These are phyloP conservation scores for Mormyrops attenuatus DNA, from an alignment of 2,797 vertebrate genomes.

Conservation along the genomic window DNA sequence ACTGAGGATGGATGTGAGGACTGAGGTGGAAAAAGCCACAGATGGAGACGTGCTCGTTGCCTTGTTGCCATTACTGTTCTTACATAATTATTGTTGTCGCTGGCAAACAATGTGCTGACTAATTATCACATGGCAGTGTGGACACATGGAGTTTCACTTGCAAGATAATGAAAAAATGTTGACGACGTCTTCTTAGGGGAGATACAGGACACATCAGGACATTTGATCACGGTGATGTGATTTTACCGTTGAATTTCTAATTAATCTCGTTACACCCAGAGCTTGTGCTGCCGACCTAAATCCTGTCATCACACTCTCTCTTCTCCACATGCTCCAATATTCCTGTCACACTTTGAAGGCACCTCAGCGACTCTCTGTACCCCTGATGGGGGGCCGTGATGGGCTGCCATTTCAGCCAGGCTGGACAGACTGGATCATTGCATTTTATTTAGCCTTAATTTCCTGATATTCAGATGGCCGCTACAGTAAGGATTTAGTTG, in stretches of 20 bases:
- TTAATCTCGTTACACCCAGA: not conserved
- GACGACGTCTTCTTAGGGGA: not conserved
- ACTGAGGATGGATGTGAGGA: not conserved
- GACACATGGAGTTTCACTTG: not conserved
- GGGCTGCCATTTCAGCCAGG: not conserved
- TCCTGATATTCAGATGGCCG: not conserved
- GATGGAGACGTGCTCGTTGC: constrained; percentile 12
- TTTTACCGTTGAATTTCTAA: not conserved
- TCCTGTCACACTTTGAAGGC: not conserved
- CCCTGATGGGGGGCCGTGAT: not conserved
- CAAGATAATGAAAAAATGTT: not conserved
- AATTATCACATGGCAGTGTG: not conserved
- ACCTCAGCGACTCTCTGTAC: not conserved
- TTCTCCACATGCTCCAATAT: not conserved
- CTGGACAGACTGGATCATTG: not conserved
- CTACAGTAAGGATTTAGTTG: not conserved
- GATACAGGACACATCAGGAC: not conserved
- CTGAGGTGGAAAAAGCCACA: not conserved
- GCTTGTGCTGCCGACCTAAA: not conserved
- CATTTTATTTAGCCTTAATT: not conserved
- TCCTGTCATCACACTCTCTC: not conserved
- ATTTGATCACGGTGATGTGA: not conserved
- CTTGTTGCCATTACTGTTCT: constrained; percentile 41
- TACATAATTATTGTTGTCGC: constrained; percentile 42
- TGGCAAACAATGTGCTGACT: not conserved